Base-by-base conservation (phyloP, 2,888 invertebrate species). In the Dolomedes plantarius region DNA sequence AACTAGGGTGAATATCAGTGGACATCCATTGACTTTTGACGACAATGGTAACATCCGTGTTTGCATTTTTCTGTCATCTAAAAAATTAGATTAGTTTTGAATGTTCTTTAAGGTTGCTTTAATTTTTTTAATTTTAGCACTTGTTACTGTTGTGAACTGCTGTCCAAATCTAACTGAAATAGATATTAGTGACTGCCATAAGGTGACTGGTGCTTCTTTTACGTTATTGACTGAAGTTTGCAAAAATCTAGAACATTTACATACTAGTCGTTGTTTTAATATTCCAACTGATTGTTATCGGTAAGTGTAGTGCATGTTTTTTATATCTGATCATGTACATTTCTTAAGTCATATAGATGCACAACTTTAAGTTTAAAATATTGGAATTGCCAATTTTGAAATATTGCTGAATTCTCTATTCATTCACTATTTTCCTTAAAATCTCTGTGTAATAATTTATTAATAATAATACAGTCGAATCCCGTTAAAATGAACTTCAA, bases 131-230 rank as follows among this genome's bases (percentile, higher is more conserved):
- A n/a, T 92, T 92, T 29, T 92, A 97, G 97, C 95, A 93, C 92
- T 97, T 6, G 91, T 91, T 6, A 92, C 93, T 11, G 92, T 98
- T 72, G 94, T 94, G 0, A 90, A 90, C 16, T 93, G 94, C 6
- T 96, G 96, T 90, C 93, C 94, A 0, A 92, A 94, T 0, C 93
- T 98, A 23, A 92, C 94, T 62, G 97, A 97, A 91, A 92, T 98
- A 89, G 98, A 98, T 92, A 91, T 97, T 82, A 97, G 97, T 27
- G 98, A 98, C 92, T 96, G 96, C 90, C 94, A 95, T 7, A 92
- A 93, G 23, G 91, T 98, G 3, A 94, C 95, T 0, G 93, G 93
- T 13, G 91, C 92, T 71, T 91, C 94, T n/a, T 92, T 96, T 0
- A 91, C 92, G 23, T 91, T 92, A 90, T 92, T 96, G 65, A 91